A percentile compares a stretch with the other conserved stretches of the same genome.
phyloP scores from a whole-genome alignment of 2,113 vertebrate species.

The Urocitellus parryii region DNA sequence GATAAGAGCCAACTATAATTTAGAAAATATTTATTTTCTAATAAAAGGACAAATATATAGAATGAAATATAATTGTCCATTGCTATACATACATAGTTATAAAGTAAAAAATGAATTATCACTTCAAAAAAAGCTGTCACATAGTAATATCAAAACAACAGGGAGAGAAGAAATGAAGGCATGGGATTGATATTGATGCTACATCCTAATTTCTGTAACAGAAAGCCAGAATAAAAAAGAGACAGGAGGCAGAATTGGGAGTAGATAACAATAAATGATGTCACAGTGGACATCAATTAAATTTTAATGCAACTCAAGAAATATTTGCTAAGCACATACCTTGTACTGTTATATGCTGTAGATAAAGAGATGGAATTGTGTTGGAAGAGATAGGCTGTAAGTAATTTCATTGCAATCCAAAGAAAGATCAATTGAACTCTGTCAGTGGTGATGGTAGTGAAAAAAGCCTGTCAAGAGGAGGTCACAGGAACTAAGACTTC shows the following conservation, averaged over 20 bases:
- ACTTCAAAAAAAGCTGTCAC: not conserved
- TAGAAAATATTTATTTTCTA: slow-evolving; percentile 22
- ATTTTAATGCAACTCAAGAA: slow-evolving; percentile 29
- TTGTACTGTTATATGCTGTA: not conserved
- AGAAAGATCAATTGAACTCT: slow-evolving; percentile 28
- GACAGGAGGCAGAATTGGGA: not conserved
- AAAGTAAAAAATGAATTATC: not conserved
- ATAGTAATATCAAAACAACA: not conserved
- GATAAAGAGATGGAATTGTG: not conserved
- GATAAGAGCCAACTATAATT: not conserved
- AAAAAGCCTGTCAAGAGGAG: not conserved
- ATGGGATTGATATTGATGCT: not conserved
- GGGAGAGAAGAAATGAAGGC: not conserved
- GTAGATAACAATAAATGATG: not conserved
- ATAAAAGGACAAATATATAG: slow-evolving; percentile 14
- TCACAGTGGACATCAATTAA: not conserved
- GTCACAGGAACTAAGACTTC: not conserved
- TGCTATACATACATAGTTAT: not conserved
- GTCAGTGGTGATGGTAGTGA: not conserved
- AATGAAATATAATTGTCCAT: not conserved
- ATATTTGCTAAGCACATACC: not conserved
- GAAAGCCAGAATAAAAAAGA: not conserved
- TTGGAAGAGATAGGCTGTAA: not conserved
- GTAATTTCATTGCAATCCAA: slow-evolving; percentile 21
- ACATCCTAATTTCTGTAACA: slow-evolving; percentile 19